Base-by-base conservation (phyloP, 2,888 invertebrate genomes). In the Anaspis maculata region DNA sequence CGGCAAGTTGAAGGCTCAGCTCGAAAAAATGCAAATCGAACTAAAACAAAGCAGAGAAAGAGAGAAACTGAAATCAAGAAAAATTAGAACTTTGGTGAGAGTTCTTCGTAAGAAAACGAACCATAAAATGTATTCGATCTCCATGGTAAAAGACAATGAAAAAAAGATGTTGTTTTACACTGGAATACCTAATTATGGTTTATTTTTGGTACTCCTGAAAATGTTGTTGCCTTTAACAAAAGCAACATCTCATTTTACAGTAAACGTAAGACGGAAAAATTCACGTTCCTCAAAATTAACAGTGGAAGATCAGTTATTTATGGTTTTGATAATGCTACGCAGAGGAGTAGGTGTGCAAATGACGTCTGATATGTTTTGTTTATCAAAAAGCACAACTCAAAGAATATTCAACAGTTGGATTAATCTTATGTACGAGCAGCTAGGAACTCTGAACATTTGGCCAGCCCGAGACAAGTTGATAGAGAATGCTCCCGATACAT, bases 371-470 rank as follows among this genome's bases (percentile, higher is more conserved):
- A 27, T 27, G 27, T 27, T 27, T 15, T 15, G 10, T 9, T 10
- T 27, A 7, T 27, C 27, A 11, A 9, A 9, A 7, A 12, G 19
- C 7, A 14, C 29, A 10, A 21, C 13, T n/a, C 5, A 19, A 5
- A 6, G 21, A 3, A 29, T 30, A 15, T 30, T 22, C 22, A 9
- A 6, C 7, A 4, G 10, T 3, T 31, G 31, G 31, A 25, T 31
- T 3, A 25, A 31, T 25, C 15, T 31, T 3, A 10, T 36, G 27
- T 32, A 36, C 27, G 6, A 21, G 3, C 13, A 21, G 9, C 27
- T 43, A 6, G 32, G 35, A n/a, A 12, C n/a, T 13, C 25, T 25
- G 23, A 35, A 27, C 16, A 35, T 40, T 13, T 47, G 42, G 42
- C 44, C 45, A 19, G 12, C 19, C 13, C 31, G 42, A 25, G 30